Evolutionary conservation across 2,888 invertebrate genomes (phyloP).

Genomic region (Clostera curtula): DNA sequence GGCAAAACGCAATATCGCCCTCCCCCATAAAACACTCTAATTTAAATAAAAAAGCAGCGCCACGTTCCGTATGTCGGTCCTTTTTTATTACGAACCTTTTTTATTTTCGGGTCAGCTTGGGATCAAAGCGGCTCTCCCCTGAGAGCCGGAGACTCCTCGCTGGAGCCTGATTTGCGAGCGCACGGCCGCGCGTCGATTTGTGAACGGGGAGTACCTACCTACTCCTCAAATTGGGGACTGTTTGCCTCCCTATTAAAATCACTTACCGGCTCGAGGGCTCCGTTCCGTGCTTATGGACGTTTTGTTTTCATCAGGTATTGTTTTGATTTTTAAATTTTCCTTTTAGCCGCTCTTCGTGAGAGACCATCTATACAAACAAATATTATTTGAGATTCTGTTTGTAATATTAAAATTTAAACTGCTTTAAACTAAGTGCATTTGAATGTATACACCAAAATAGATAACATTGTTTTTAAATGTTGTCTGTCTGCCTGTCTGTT

Average conservation of each 20-base stretch:
- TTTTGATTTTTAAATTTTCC: slow-evolving; percentile 28
- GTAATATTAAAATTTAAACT: too few relatives aligned
- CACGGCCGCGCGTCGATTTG: slow-evolving; percentile 67
- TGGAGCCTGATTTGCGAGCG: slow-evolving; percentile 63
- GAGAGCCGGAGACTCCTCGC: slow-evolving; percentile 47
- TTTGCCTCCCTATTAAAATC: slow-evolving; percentile 70
- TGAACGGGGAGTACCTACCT: slow-evolving; percentile 71
- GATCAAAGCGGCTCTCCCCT: slow-evolving; percentile 71
- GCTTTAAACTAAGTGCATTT: too few relatives aligned
- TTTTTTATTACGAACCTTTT: slow-evolving; percentile 74
- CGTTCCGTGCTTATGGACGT: slow-evolving; percentile 31
- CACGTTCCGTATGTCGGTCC: slow-evolving; percentile 75
- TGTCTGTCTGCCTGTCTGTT: too few relatives aligned
- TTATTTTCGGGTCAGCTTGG: slow-evolving; percentile 74
- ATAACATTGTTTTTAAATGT: too few relatives aligned
- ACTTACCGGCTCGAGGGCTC: slow-evolving; percentile 52
- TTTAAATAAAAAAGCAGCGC: slow-evolving; percentile 75
- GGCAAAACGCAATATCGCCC: slow-evolving; percentile 72
- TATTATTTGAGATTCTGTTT: too few relatives aligned
- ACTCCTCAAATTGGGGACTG: slow-evolving; percentile 64
- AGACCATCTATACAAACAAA: too few relatives aligned
- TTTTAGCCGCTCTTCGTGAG: too few relatives aligned
- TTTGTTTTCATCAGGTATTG: slow-evolving; percentile 37
- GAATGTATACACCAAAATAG: too few relatives aligned
- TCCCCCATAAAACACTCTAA: slow-evolving; percentile 74